Base-by-base conservation (phyloP, 2,113 vertebrate species). In the Macroglossus sobrinus region DNA sequence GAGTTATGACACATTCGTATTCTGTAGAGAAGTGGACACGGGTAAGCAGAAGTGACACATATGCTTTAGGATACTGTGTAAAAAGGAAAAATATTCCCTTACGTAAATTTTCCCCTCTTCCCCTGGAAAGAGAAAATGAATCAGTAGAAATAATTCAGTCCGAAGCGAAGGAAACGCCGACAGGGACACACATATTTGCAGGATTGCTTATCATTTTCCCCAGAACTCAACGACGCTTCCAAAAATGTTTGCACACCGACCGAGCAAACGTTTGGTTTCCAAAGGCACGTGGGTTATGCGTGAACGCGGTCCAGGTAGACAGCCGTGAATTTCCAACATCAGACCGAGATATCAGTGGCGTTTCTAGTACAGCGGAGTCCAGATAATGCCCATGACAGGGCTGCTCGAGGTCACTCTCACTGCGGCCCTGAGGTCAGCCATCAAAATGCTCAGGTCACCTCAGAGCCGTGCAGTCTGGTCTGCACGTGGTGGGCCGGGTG, bases 261-360 rank as follows among this genome's bases (percentile, higher is more conserved):
- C 26, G 12, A 74, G 35, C 55, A n/a, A n/a, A n/a, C n/a, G 59
- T 80, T 90, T 93, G n/a, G 30, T 93, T 94, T 79, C 53, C 35
- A 71, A 85, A 96, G 53, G 40, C 22, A 61, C 2, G 0, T 66
- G 24, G 15, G 14, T 53, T 40, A 47, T 72, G 38, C 35, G 4
- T 79, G n/a, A 45, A 16, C 24, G 11, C 28, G 40, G 21, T 50
- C 26, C 22, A 53, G 26, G 30, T 63, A 84, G 53, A 45, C 21
- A 53, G 2, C 2, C 45, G 13, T 13, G 24, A 28, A 45, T 78
- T 85, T 81, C 72, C 50, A 11, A 5, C 76, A 33, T 12, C 38
- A 55, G 74, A 55, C 30, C 28, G 57, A 59, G 35, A 55, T 68
- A 11, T 82, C 57, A 13, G 15, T 55, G 22, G 53, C 53, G 8